Evolutionary conservation across 2,113 vertebrate species (phyloP).

Genomic region (Scomber japonicus): DNA sequence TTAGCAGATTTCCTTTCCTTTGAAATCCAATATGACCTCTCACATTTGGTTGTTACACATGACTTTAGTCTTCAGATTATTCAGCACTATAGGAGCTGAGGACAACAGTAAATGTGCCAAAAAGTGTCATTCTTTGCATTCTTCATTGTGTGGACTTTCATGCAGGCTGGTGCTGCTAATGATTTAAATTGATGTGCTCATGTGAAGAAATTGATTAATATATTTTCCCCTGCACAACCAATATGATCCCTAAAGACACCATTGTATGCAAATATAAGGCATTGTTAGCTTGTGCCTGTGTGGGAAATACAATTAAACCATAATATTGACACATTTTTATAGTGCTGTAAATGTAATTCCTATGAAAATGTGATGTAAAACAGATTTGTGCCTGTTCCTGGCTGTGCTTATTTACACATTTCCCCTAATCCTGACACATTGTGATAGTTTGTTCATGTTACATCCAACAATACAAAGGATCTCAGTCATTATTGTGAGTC

Average conservation of each 20-base stretch:
- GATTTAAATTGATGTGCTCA: neutral
- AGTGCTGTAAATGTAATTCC: neutral
- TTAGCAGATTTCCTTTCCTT: neutral
- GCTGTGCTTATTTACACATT: neutral
- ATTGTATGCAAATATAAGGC: neutral
- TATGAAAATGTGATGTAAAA: neutral
- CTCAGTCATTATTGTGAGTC: neutral
- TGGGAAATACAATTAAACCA: neutral
- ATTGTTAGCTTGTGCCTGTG: neutral
- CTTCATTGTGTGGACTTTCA: slow-evolving; percentile 8
- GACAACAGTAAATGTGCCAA: neutral
- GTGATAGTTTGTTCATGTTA: neutral
- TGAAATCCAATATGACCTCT: neutral
- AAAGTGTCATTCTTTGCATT: slow-evolving; percentile 26
- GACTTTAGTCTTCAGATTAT: neutral
- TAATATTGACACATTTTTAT: neutral
- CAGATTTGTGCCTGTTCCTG: neutral
- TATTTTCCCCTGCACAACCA: neutral
- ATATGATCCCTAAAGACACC: neutral
- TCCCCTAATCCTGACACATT: neutral
- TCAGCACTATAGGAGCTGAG: slow-evolving; percentile 11
- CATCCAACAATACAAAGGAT: neutral
- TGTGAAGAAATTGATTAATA: slow-evolving; percentile 23
- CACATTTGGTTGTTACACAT: slow-evolving; percentile 10
- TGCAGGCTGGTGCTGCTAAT: no score